Conservation (phyloP, 2,888 invertebrate species). For the Hirtodrosophila duncani region DNA sequence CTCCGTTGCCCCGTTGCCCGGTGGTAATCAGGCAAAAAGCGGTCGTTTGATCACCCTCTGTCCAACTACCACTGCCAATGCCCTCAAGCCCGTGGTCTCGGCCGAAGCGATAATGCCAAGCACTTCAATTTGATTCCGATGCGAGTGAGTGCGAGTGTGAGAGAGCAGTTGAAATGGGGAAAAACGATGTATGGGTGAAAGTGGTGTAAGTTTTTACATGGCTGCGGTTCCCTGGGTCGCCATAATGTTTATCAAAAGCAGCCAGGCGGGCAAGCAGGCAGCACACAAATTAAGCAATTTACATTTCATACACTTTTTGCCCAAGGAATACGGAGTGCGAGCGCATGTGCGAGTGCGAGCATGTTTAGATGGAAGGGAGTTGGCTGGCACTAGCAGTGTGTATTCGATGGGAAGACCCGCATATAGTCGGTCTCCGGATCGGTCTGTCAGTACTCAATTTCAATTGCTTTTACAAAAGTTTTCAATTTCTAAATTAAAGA, state of each 20-base stretch:
- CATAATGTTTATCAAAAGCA: slow-evolving; percentile 56
- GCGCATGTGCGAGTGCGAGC: too few species aligned
- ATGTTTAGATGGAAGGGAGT: too few species aligned
- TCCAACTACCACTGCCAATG: too few species aligned
- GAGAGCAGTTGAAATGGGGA: slow-evolving; percentile 6
- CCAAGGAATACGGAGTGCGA: too few species aligned
- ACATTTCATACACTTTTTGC: slow-evolving; percentile 54
- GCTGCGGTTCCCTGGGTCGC: slow-evolving; percentile 37
- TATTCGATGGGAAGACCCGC: slow-evolving; percentile 36
- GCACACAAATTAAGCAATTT: slow-evolving; percentile 59
- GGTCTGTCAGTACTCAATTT: slow-evolving; percentile 32
- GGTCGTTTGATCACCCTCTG: too few species aligned
- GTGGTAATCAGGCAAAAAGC: too few species aligned
- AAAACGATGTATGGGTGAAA: slow-evolving; percentile 43
- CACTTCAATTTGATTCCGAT: slow-evolving; percentile 39
- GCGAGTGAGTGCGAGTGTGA: slow-evolving; percentile 43
- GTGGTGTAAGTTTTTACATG: slow-evolving; percentile 60
- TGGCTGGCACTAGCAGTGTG: slow-evolving; percentile 5
- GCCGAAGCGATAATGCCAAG: slow-evolving; percentile 2
- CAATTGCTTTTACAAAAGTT: slow-evolving; percentile 44
- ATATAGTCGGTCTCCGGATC: slow-evolving; percentile 21
- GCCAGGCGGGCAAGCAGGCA: neutral
- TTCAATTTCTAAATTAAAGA: slow-evolving; percentile 70
- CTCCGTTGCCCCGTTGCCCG: neutral
- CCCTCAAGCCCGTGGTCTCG: neutral